Evolutionary conservation across 2,888 invertebrate species (phyloP).

Genomic region (Hymenopus coronatus): DNA sequence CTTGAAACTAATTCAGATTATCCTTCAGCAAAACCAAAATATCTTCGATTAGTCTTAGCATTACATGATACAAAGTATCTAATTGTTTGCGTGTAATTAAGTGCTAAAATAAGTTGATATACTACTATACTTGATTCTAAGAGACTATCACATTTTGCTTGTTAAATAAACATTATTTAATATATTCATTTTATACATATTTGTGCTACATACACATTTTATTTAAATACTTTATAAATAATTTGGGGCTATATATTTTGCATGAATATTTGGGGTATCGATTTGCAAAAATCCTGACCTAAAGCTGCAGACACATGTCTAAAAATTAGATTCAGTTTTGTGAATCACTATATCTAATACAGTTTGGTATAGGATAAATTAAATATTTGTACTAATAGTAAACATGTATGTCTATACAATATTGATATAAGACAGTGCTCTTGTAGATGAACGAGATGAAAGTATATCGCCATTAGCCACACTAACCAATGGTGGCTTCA

Average conservation of each 20-base stretch:
- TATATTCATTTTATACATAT: neutral
- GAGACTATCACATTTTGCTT: neutral
- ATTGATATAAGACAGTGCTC: neutral
- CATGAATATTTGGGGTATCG: neutral
- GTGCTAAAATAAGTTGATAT: neutral
- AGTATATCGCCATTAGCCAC: too few species aligned
- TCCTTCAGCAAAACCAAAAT: too few species aligned
- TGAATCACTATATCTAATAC: too few species aligned
- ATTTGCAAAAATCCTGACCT: neutral
- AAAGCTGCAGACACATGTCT: neutral
- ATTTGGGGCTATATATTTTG: neutral
- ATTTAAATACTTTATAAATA: neutral
- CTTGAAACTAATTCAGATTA: too few species aligned
- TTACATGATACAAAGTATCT: too few species aligned
- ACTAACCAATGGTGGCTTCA: too few species aligned
- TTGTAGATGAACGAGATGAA: too few species aligned
- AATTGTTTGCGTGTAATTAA: too few species aligned
- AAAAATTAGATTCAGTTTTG: too few species aligned
- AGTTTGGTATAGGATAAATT: neutral
- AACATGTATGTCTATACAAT: neutral
- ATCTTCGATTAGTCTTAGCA: too few species aligned
- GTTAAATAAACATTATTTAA: neutral
- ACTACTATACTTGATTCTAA: neutral
- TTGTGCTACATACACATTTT: neutral
- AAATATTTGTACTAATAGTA: neutral